These are phyloP conservation scores for Archilochus colubris DNA, from an alignment of 2,113 vertebrate genomes.

Conservation along the genomic window DNA sequence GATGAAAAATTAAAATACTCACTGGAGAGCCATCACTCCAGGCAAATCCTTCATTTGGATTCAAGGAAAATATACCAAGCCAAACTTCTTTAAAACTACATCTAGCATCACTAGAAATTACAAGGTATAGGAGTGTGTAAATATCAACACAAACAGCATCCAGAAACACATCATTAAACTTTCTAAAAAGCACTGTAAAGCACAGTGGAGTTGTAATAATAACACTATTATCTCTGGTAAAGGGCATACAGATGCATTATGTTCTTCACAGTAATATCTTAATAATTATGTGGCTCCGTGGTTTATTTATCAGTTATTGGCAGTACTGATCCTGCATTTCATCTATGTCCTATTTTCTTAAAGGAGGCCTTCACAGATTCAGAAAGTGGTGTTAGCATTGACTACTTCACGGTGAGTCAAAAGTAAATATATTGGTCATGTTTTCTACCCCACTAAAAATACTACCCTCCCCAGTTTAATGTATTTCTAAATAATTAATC, in stretches of 20 bases:
- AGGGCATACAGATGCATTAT: neutral
- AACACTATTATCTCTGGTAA: neutral
- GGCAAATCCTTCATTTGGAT: slow-evolving; percentile 80
- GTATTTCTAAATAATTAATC: neutral
- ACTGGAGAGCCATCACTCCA: slow-evolving; percentile 90
- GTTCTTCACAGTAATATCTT: neutral
- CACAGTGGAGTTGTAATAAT: neutral
- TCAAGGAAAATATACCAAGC: slow-evolving; percentile 83
- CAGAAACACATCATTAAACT: neutral
- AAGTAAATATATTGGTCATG: neutral
- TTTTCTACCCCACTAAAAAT: neutral
- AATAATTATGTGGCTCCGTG: neutral
- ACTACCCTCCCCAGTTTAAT: rapidly evolving
- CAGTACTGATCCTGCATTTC: neutral
- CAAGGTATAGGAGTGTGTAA: neutral
- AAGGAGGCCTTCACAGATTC: neutral
- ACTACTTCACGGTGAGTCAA: neutral
- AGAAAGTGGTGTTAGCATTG: neutral
- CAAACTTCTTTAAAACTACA: slow-evolving; percentile 64
- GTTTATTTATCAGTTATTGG: neutral
- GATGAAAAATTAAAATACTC: slow-evolving; percentile 51
- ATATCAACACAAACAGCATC: neutral
- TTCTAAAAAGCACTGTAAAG: neutral
- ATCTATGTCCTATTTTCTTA: neutral
- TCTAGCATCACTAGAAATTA: neutral